Evolutionary conservation across 2,113 vertebrate species (phyloP), one percentile per base, ranked within the genome.

Genomic region (Mus pahari): DNA sequence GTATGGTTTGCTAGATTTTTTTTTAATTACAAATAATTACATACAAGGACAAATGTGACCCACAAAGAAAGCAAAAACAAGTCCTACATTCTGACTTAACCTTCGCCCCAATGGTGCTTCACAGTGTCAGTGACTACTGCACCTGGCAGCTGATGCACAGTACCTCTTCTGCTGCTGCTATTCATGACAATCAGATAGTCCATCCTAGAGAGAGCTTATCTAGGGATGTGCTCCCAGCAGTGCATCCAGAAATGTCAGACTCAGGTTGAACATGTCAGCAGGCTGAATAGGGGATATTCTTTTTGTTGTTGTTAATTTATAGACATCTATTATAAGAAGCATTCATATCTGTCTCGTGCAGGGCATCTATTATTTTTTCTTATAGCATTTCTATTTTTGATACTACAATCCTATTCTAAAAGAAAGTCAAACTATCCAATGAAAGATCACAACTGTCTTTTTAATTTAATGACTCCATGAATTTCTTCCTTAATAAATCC

Each of bases 161-260:
- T 26, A 45, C 60, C 13, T 82, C 1, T 53, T 81, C 42, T 62
- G 62, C 71, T 77, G 81, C 94, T 96, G 0, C 83, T 94, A 92
- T 66, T 75, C 62, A 36, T 89, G 53, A 10, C 91, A 94, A 66
- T 0, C 0, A 94, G 16, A 53, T 0, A 88, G 33, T 68, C 11
- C 55, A 53, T 77, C 3, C 53, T 78, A 86, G 39, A 90, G 90
- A 95, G 36, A 97, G 60, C 58, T 91, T 89, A 17, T 94, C 64
- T 96, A 24, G 87, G 42, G 86, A 9, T 86, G 3, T 88, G 88
- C 50, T 93, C 58, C 90, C 93, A 97, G 71, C 33, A 42, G 33
- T 93, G 84, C 1, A 8, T 96, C 81, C 60, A 86, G 82, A 87
- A 96, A 78, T 92, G 26, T 95, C 60, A 94, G 74, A 73, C 96